A percentile compares a stretch with the other conserved stretches of the same genome.
Evolutionary conservation across 2,888 invertebrate genomes (phyloP).

Genomic region (Caradrina kadenii): DNA sequence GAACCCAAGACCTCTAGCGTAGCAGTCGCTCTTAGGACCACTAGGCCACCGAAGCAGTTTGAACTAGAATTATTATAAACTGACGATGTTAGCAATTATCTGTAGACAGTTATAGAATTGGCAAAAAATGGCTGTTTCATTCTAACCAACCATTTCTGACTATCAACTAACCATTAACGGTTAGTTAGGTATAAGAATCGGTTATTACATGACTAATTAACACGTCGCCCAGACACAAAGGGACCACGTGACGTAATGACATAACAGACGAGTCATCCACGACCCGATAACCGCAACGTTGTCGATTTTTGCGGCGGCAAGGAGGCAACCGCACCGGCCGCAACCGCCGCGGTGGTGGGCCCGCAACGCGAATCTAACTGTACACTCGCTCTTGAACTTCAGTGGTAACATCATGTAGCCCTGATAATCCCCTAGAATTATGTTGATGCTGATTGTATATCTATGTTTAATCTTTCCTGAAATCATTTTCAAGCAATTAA

Average conservation of each 20-base stretch:
- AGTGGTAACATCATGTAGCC: slow-evolving; percentile 15
- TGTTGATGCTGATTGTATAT: no score
- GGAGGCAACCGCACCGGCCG: slow-evolving; percentile 48
- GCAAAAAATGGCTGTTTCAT: not conserved
- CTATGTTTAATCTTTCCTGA: no score
- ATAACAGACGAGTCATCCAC: slow-evolving; percentile 62
- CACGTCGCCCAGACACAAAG: slow-evolving; percentile 55
- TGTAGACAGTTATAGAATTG: not conserved
- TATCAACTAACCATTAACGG: not conserved
- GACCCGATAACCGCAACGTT: slow-evolving; percentile 71
- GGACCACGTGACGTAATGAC: slow-evolving; percentile 71
- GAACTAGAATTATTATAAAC: not conserved
- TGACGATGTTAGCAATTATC: not conserved
- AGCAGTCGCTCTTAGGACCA: no score
- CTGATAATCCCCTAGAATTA: not conserved
- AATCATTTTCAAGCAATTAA: no score
- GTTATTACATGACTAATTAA: slow-evolving; percentile 31
- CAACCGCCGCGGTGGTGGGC: slow-evolving; percentile 17
- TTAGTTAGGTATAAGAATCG: slow-evolving; percentile 2
- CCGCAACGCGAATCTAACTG: slow-evolving; percentile 28
- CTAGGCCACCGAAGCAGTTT: no score
- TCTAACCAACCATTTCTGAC: not conserved
- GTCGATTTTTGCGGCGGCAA: slow-evolving; percentile 73
- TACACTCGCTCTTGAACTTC: slow-evolving; percentile 40
- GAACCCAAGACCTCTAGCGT: no score